Evolutionary conservation across 2,113 vertebrate species (phyloP).

Genomic region (Gavia stellata): DNA sequence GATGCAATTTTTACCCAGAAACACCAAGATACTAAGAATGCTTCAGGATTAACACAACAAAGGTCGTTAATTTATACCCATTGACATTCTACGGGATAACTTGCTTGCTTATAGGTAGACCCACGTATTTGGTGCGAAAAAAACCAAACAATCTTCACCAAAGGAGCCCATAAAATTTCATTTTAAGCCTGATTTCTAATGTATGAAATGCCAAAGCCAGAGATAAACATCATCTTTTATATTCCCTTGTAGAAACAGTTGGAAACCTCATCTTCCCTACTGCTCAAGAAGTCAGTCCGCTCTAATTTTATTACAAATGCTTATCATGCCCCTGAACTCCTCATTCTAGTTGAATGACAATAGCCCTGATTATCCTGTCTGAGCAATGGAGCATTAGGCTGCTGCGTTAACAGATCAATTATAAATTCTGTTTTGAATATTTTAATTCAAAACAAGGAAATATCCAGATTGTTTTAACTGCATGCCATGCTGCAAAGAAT

Average conservation of each 20-base stretch:
- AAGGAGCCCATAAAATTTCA: neutral
- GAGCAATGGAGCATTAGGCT: neutral
- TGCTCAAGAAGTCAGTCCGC: neutral
- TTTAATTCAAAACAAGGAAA: slow-evolving; percentile 13
- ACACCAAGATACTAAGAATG: neutral
- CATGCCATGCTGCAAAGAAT: neutral
- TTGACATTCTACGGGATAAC: neutral
- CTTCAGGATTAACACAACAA: neutral
- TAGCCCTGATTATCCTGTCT: neutral
- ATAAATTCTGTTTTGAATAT: neutral
- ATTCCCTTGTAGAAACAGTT: neutral
- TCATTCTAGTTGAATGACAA: neutral
- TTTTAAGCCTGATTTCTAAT: neutral
- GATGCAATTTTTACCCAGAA: neutral
- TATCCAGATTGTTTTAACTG: neutral
- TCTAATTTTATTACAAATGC: slow-evolving; percentile 6
- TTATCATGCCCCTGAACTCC: neutral
- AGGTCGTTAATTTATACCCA: neutral
- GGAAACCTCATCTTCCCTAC: slow-evolving; percentile 19
- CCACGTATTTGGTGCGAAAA: neutral
- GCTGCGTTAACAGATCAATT: neutral
- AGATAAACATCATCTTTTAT: neutral
- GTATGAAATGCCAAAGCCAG: neutral
- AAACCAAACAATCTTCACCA: neutral
- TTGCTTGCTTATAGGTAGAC: neutral